Percentiles rank a stretch among this genome's conserved stretches.
These are phyloP conservation scores for Notarius quadriscutis DNA, from an alignment of 2,113 vertebrate species.

Conservation along the genomic window DNA sequence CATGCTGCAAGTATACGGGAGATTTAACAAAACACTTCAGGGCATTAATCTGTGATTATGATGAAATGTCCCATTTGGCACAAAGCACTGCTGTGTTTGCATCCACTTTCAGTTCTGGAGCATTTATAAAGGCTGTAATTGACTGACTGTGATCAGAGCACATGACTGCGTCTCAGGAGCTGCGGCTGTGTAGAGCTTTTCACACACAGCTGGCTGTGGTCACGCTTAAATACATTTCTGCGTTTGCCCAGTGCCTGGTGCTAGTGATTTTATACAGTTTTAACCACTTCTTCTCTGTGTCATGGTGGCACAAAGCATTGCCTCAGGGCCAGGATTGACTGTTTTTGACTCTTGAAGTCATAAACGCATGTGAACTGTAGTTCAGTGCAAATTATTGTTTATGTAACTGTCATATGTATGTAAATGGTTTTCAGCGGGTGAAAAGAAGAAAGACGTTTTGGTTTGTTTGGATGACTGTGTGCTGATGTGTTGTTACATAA, in stretches of 20 bases:
- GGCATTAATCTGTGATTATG: neutral
- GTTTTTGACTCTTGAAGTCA: neutral
- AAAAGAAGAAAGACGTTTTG: neutral
- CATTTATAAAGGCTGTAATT: conserved; percentile 50
- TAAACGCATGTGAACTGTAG: neutral
- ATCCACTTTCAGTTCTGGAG: conserved; percentile 27
- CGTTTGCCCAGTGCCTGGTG: neutral
- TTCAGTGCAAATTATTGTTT: neutral
- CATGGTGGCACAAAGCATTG: neutral
- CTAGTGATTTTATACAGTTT: neutral
- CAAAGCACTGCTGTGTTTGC: conserved; percentile 39
- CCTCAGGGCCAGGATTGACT: neutral
- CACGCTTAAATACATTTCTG: neutral
- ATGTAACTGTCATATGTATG: neutral
- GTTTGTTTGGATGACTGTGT: neutral
- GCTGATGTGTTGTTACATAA: neutral
- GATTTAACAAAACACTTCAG: conserved; percentile 9
- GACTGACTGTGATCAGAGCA: conserved; percentile 52
- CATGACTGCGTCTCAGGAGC: conserved; percentile 47
- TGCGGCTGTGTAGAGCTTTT: conserved; percentile 25
- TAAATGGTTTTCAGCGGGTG: neutral
- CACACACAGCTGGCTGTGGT: conserved; percentile 15
- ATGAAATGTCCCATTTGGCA: neutral
- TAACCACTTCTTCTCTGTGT: neutral
- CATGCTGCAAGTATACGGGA: neutral